A percentile compares a stretch with the other conserved stretches of the same genome.
These are phyloP conservation scores for Pinna nobilis DNA, from an alignment of 1,140 invertebrate species.

Conservation along the genomic window DNA sequence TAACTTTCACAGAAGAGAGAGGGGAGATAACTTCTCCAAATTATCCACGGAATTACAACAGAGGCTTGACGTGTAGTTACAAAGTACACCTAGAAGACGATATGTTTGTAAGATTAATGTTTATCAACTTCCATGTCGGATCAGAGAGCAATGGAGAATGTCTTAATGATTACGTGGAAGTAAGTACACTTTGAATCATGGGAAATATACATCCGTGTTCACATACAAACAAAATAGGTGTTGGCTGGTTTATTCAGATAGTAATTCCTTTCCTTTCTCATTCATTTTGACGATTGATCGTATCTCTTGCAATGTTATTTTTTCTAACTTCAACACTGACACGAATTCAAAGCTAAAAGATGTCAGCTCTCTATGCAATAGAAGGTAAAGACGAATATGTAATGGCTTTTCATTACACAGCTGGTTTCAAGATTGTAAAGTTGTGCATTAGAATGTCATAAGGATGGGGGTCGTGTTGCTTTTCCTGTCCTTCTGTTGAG, in stretches of 20 bases:
- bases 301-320: neutral
- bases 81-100: neutral
- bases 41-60: conserved; percentile 14
- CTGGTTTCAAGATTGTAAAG: no score
- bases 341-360: neutral
- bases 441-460: no score
- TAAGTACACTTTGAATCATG: neutral
- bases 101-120: neutral
- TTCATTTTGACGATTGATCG: neutral
- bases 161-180: conserved; percentile 20
- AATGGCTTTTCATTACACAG: no score
- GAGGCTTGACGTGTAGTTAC: neutral
- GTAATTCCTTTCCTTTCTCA: neutral
- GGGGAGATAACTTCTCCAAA: conserved; percentile 5
- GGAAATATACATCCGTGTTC: neutral
- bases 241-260: neutral
- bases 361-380: no score
- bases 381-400: no score
- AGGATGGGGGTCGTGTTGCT: no score
- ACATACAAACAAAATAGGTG: neutral
- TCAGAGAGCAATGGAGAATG: neutral
- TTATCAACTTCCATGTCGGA: conserved; percentile 8
- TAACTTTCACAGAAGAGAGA: neutral
- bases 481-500: no score
- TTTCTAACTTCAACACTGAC: neutral